A percentile compares a stretch with the other conserved stretches of the same genome.
phyloP scores from a whole-genome alignment of 2,888 invertebrate species.

The Nephrotoma flavescens region DNA sequence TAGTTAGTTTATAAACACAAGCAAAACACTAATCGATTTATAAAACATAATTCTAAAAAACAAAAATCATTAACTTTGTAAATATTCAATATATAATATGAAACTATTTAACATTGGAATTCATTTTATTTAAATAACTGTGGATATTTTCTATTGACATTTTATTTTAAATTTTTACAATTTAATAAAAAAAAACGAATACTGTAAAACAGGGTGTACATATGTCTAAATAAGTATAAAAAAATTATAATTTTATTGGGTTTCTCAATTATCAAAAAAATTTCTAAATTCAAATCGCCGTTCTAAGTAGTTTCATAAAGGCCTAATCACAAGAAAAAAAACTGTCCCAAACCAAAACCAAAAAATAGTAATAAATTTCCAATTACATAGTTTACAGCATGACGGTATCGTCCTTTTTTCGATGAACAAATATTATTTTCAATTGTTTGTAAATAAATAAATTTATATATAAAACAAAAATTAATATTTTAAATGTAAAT shows the following conservation, averaged over 20 bases:
- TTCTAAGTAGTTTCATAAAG: neutral
- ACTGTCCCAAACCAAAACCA: neutral
- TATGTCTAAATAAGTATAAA: neutral
- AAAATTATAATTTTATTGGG: neutral
- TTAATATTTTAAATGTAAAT: neutral
- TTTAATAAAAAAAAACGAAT: neutral
- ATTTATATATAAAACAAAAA: neutral
- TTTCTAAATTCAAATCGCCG: neutral
- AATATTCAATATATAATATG: neutral
- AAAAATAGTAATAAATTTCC: neutral
- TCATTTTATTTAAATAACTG: neutral
- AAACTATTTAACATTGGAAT: neutral
- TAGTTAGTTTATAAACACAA: neutral
- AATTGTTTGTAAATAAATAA: neutral
- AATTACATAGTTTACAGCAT: neutral
- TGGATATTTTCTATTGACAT: neutral
- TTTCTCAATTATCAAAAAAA: neutral
- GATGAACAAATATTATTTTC: neutral
- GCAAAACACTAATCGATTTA: neutral
- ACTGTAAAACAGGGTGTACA: neutral
- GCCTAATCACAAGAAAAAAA: neutral
- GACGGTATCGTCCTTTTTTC: neutral
- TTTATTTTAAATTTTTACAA: neutral
- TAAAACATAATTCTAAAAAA: neutral
- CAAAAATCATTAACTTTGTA: neutral